Base-by-base conservation (phyloP, 2,797 vertebrate genomes). In the Kryptopterus vitreolus region DNA sequence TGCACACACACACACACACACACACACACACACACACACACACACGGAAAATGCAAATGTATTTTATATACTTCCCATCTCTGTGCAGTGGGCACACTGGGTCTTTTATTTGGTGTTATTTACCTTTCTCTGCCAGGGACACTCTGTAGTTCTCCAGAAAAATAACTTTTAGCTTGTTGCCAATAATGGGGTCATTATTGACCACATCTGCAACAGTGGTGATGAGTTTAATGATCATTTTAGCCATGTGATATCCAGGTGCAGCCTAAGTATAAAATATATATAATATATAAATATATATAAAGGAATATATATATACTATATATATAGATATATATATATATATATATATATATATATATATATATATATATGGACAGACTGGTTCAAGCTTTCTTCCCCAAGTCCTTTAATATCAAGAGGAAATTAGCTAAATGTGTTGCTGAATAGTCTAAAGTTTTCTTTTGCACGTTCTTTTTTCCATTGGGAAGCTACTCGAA, bases 91-190 rank as follows among this genome's bases (percentile, higher is more conserved):
- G 33, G 15, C 71, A 58, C 8, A 0, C 11, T 16, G 4, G 6
- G 16, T 0, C 10, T 70, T 33, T 70, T 31, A 70, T 70, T 53
- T 52, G 29, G 26, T 57, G 31, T 68, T 46, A n/a, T 68, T 59
- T 91, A 97, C 98, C 97, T 94, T 97, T 99, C 87, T 99, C 98
- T n/a, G 98, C 98, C 73, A 99, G 91, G 0, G 97, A 97, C 26
- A 99, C 98, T 77, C 96, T 93, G 93, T 99, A 99, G 92, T 99
- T 99, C 91, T 98, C 97, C 91, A 99, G 87, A 89, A 88, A 99
- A 90, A 98, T 95, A 88, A 98, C 94, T 84, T 97, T 98, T 88
- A 99, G 91, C 87, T 96, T 97, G 90, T 82, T 88, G 29, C 96
- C 97, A 79, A 99, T 93, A 65, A 90, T 0, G 0, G 96, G 95